Conservation (phyloP, 2,113 vertebrate species). For the Pampusana beccarii region DNA sequence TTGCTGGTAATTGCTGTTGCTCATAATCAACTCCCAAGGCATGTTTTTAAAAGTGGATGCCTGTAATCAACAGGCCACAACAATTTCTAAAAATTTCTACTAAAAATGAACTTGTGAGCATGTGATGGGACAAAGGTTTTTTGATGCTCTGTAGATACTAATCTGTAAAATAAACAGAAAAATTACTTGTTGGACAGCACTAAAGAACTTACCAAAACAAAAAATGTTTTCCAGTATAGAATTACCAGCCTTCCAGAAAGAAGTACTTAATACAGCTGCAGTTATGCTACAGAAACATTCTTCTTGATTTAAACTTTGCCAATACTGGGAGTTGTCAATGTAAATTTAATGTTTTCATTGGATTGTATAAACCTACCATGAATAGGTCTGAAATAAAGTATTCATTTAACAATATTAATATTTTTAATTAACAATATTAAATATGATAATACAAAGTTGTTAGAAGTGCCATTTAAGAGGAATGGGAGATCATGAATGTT, state of each 20-base stretch:
- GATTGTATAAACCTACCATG: neutral
- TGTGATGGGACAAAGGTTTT: neutral
- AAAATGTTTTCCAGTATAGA: neutral
- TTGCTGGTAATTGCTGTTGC: neutral
- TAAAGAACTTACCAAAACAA: neutral
- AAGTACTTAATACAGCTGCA: neutral
- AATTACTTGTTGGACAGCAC: neutral
- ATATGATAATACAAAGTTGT: neutral
- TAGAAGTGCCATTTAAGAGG: neutral
- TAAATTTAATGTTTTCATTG: neutral
- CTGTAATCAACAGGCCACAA: neutral
- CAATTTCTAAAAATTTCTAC: neutral
- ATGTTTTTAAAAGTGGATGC: neutral
- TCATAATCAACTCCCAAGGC: neutral
- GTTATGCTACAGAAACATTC: neutral
- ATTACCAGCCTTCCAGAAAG: neutral
- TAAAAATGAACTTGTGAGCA: neutral
- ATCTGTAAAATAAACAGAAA: neutral
- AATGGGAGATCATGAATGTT: neutral
- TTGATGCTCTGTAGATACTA: neutral
- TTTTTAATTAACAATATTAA: neutral
- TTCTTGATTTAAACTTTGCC: neutral
- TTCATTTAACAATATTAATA: neutral
- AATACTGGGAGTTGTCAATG: neutral
- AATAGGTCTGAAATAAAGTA: neutral